Conservation (phyloP, 2,888 invertebrate genomes). For the Stenoptilia bipunctidactyla region DNA sequence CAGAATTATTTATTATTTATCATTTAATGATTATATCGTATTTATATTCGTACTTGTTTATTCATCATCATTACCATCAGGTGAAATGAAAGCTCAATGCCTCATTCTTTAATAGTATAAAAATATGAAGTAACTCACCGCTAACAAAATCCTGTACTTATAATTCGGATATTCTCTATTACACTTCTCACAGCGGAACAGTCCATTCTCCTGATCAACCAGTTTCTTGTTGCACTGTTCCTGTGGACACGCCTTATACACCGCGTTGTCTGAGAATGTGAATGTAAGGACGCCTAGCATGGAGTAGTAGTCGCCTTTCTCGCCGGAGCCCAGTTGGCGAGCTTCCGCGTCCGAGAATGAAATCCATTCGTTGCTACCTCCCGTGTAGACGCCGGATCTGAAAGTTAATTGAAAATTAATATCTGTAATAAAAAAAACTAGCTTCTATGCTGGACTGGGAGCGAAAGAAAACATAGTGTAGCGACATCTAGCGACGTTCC, state of each 20-base stretch:
- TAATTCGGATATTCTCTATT: constrained; percentile 85
- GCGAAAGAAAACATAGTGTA: too few relatives aligned
- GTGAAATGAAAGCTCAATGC: too few relatives aligned
- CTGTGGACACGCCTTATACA: constrained; percentile 93
- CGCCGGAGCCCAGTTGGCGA: constrained; percentile 78
- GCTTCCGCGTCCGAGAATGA: constrained; percentile 81
- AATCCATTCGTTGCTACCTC: constrained; percentile 76
- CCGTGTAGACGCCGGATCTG: constrained; percentile 51
- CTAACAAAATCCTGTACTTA: constrained; percentile 86
- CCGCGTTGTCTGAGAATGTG: constrained; percentile 83
- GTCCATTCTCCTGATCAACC: constrained; percentile 87
- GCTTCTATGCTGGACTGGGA: too few relatives aligned
- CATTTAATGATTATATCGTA: too few relatives aligned
- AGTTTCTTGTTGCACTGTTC: constrained; percentile 96
- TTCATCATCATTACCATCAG: too few relatives aligned
- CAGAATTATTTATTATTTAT: too few relatives aligned
- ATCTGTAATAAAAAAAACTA: too few relatives aligned
- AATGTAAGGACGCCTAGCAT: constrained; percentile 83
- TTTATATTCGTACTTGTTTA: too few relatives aligned
- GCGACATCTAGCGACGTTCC: too few relatives aligned
- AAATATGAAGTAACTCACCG: too few relatives aligned
- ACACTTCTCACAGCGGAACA: constrained; percentile 96
- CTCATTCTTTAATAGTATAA: too few relatives aligned
- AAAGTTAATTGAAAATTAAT: too few relatives aligned
- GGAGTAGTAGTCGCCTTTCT: constrained; percentile 86